A percentile compares a stretch with the other conserved stretches of the same genome.
Evolutionary conservation across 92 coral and sea anemone genomes (phyloP).

Genomic region (Epizoanthus illoricatus): DNA sequence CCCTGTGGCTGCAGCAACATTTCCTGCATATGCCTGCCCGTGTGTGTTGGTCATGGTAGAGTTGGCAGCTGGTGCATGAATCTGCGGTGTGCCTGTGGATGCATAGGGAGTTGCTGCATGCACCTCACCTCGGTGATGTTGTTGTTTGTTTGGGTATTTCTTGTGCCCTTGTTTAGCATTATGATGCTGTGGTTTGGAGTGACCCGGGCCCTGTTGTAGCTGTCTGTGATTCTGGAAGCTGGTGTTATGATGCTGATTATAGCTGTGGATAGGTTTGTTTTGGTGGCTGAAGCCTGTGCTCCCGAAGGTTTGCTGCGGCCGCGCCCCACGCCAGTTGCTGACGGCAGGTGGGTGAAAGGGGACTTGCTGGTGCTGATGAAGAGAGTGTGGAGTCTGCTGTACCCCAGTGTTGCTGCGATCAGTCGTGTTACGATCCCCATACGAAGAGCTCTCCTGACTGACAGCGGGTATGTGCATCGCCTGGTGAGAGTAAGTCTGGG

Average conservation of each 20-base stretch:
- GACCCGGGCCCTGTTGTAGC: conserved; percentile 11
- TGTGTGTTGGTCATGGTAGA: conserved; percentile 13
- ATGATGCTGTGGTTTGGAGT: conserved; percentile 16
- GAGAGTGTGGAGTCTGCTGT: conserved; percentile 31
- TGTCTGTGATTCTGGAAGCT: conserved; percentile 34
- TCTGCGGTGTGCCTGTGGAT: conserved; percentile 28
- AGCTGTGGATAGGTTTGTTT: conserved; percentile 15
- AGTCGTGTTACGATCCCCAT: conserved; percentile 2
- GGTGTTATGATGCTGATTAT: conserved; percentile 31
- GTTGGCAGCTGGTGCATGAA: conserved; percentile 24
- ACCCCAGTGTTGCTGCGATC: conserved; percentile 24
- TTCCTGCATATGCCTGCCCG: conserved; percentile 28
- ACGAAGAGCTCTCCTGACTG: conserved; percentile 28
- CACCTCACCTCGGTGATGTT: conserved; percentile 31
- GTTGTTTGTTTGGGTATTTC: conserved; percentile 33
- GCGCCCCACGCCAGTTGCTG: conserved; percentile 21
- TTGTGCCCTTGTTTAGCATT: conserved; percentile 17
- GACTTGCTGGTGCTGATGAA: conserved; percentile 19
- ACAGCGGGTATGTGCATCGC: conserved; percentile 30
- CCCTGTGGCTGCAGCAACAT: conserved; percentile 30
- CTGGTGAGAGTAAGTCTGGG: conserved; percentile 26
- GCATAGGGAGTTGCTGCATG: conserved; percentile 31
- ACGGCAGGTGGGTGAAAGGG: conserved; percentile 12
- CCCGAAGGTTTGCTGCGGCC: conserved; percentile 19
- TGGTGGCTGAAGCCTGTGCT: conserved; percentile 30